These are phyloP conservation scores for Centropyge bicolor DNA, from an alignment of 2,797 vertebrate genomes.

Conservation along the genomic window DNA sequence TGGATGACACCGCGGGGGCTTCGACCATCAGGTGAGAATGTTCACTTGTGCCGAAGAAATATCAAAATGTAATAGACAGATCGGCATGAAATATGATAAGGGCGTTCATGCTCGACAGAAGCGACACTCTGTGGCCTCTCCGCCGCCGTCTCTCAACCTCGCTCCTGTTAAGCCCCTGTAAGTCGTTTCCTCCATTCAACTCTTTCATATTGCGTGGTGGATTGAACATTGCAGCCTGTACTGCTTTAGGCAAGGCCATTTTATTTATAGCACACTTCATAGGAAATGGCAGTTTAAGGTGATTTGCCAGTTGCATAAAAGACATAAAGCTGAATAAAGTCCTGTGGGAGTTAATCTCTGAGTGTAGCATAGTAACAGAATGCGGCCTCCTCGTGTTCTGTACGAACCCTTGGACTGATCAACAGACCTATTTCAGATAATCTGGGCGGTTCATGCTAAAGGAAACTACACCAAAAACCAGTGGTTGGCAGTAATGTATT, in stretches of 20 bases:
- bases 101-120: not conserved
- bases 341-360: not conserved
- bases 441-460: not conserved
- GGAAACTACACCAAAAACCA: no score
- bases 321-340: slow-evolving; percentile 1
- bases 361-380: not conserved
- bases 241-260: slow-evolving; percentile 20
- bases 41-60: not conserved
- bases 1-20: not conserved
- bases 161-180: not conserved
- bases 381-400: not conserved
- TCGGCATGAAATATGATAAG: not conserved
- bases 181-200: slow-evolving; percentile 14
- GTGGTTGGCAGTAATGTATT: not conserved
- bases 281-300: slow-evolving; percentile 13
- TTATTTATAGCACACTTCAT: slow-evolving; percentile 26
- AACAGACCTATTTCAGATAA: not conserved
- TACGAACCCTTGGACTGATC: not conserved
- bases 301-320: slow-evolving; percentile 25
- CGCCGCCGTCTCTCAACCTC: not conserved
- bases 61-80: not conserved
- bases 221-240: slow-evolving; percentile 2
- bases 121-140: not conserved
- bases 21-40: not conserved
- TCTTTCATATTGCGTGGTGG: not conserved